Base-by-base conservation (phyloP, 92 coral and sea anemone genomes). In the Porites cylindrica region DNA sequence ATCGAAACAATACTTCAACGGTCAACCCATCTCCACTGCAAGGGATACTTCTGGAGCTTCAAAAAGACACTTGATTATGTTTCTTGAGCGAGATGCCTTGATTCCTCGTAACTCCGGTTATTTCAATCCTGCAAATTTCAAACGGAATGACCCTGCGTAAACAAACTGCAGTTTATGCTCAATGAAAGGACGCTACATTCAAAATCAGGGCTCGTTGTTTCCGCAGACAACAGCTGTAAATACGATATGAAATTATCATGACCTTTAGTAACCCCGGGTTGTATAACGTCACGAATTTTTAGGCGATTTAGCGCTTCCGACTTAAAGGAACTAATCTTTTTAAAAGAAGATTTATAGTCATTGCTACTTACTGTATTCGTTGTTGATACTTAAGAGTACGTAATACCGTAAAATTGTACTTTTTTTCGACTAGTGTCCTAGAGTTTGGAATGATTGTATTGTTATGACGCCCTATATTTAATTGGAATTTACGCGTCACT, bases 401-500 rank as follows among this genome's bases (percentile, higher is more conserved):
- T 4, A 54, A 19, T 75, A n/a, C 26, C 1, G 1, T 21, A 63
- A 63, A 26, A 2, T 20, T 23, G 66, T 14, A 8, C 12, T 2
- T 7, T 50, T 50, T 16, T 72, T 72, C 19, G 20, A n/a, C 60
- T 73, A 2, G 18, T 51, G 54, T 5, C 50, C 11, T 10, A 56
- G 2, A 56, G 61, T 71, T 38, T 12, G 76, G 19, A 11, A 12
- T 38, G 76, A 4, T 56, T 56, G 61, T 38, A 10, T 24, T 1
- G 51, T 2, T 16, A 12, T 43, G 56, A 7, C 51, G 38, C n/a
- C 58, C 8, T 51, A 60, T 72, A 2, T 60, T 61, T 70, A 4
- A 54, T 13, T 21, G 17, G 11, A 52, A 20, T 80, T 66, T 51
- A 80, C 75, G 87, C 87, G 87, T 83, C 87, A 63, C 24, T 62